Base-by-base conservation (phyloP, 2,888 invertebrate genomes). In the Ormyrus labotus region DNA sequence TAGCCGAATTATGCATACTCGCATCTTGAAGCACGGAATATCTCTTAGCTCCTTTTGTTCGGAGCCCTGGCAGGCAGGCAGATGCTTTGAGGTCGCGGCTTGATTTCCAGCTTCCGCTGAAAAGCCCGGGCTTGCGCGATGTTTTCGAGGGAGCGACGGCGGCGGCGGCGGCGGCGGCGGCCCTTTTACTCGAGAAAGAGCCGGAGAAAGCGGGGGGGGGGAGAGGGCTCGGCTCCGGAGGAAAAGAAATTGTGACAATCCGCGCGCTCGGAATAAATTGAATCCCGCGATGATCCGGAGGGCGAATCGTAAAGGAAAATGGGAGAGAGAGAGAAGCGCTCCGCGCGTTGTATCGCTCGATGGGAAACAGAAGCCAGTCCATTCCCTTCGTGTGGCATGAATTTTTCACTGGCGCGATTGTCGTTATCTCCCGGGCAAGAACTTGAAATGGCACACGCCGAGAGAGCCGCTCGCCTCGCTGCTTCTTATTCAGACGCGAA, bases 241-340 rank as follows among this genome's bases (percentile, higher is more conserved):
- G 81, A 82, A 85, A 86, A 86, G 87, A 86, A 86, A 85, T 85
- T 85, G 87, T 85, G 85, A 86, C 87, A 84, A 88, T 85, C 87
- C 83, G 82, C 83, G 84, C 84, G 83, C 85, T 71, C 76, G 83
- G 85, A 86, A 87, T 88, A 87, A 87, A 88, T 88, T 87, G 87
- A 88, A 88, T 88, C 85, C 84, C 82, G 81, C 77, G 13, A 81
- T 58, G 67, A 74, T 78, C 73, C 68, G n/a, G 34, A 34, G 34
- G 34, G 4, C 34, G 70, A 73, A 61, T 79, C 81, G 79, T 70
- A 69, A 83, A 81, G 81, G 82, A 81, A 83, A 70, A 82, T 73
- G 81, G 83, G 65, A 19, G 70, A 65, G 78, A 67, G 67, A 51
- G 65, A 47, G 71, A 60, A 47, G 34, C 45, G 45, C 6, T 50